These are phyloP conservation scores for Heteractis magnifica DNA, from an alignment of 92 coral and sea anemone species.

Conservation along the genomic window DNA sequence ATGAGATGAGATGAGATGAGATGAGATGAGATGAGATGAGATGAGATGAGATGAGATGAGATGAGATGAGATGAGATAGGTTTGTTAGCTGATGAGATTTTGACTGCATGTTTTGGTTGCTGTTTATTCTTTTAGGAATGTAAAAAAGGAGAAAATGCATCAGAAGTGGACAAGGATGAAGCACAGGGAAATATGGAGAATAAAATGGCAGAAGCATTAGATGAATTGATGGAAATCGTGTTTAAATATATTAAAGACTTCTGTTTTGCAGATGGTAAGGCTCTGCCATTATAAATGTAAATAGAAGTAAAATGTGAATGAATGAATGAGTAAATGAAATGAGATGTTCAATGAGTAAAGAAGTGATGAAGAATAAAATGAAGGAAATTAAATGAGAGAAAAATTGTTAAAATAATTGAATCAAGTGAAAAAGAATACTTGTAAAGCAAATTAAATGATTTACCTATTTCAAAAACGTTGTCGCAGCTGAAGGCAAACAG, in stretches of 20 bases:
- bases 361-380: too few species aligned
- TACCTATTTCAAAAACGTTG: not conserved
- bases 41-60: too few species aligned
- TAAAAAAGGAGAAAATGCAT: constrained; percentile 9
- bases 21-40: too few species aligned
- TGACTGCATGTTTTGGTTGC: too few species aligned
- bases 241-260: constrained; percentile 54
- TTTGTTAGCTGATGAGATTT: too few species aligned
- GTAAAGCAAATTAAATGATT: too few species aligned
- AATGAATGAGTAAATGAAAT: not conserved
- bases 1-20: too few species aligned
- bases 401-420: not conserved
- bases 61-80: too few species aligned
- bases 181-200: constrained; percentile 45
- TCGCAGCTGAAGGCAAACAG: too few species aligned
- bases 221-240: constrained; percentile 70
- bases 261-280: constrained; percentile 77
- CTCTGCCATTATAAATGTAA: not conserved
- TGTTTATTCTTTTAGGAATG: constrained; percentile 15
- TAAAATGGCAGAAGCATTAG: constrained; percentile 89
- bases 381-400: not conserved
- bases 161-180: constrained; percentile 22
- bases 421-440: too few species aligned
- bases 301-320: not conserved
- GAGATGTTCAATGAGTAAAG: too few species aligned